These are phyloP conservation scores for Acleris holmiana DNA, from an alignment of 2,888 invertebrate genomes.

Conservation along the genomic window DNA sequence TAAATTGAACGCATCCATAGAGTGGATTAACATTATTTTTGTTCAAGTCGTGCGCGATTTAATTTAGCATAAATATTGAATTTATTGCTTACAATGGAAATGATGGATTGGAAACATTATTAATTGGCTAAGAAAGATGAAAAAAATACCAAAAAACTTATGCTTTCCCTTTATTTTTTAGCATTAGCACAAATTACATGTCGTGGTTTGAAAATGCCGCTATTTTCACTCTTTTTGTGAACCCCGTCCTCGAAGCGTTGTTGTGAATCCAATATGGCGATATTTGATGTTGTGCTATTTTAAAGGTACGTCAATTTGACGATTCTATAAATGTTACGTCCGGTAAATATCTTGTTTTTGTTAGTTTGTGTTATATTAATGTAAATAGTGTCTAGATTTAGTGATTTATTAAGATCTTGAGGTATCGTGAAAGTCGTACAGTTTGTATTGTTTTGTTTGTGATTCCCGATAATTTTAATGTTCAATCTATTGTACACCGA, in stretches of 20 bases:
- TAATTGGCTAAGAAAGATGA: neutral
- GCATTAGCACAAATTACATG: neutral
- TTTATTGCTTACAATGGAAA: neutral
- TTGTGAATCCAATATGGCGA: conserved; percentile 90
- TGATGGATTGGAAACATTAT: neutral
- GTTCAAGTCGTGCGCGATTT: too few species aligned
- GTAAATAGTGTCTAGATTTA: conserved; percentile 49
- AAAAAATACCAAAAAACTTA: neutral
- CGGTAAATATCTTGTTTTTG: conserved; percentile 72
- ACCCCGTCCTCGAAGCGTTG: conserved; percentile 87
- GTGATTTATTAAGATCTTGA: conserved; percentile 53
- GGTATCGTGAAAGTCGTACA: conserved; percentile 67
- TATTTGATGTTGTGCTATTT: conserved; percentile 84
- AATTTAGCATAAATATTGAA: conserved; percentile 1
- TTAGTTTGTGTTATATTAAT: conserved; percentile 53
- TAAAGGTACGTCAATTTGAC: conserved; percentile 85
- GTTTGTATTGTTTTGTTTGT: conserved; percentile 84
- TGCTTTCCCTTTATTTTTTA: neutral
- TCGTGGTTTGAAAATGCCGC: conserved; percentile 65
- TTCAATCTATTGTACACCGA: conserved; percentile 70
- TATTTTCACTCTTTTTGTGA: conserved; percentile 66
- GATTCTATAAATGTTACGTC: conserved; percentile 78
- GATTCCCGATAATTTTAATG: conserved; percentile 76
- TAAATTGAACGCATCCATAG: conserved; percentile 15
- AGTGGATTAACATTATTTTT: too few species aligned